Base-by-base conservation (phyloP, 2,113 vertebrate genomes). In the Sander lucioperca region DNA sequence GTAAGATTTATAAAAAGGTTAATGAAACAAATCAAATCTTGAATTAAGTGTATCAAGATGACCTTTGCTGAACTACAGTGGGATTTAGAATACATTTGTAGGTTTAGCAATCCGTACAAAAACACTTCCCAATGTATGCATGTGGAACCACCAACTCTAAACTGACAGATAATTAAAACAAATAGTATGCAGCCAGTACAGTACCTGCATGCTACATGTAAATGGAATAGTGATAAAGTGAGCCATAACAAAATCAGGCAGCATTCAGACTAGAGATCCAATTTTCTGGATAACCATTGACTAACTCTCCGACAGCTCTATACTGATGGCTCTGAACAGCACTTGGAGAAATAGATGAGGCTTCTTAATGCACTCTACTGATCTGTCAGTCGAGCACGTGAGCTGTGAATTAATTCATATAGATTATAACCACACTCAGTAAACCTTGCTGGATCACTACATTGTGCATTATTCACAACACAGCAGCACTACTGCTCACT, bases 401-500 rank as follows among this genome's bases (percentile, higher is more conserved):
- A 72, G 10, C 65, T 51, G 23, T 53, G 11, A 69, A 72, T 80
- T 11, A 53, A 62, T 83, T 85, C 54, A 64, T 78, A 57, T 39
- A 65, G 62, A 77, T 57, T 72, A 4, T 61, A 76, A 81, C 39
- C 79, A 70, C 64, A 50, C 16, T 72, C 16, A 27, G 23, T 43
- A 54, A 64, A 76, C 30, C 57, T 67, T 54, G 73, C 54, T 58
- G 68, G 53, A 77, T 79, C 74, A 48, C 27, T 56, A 58, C 48
- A 53, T 74, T 74, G 68, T 88, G 79, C 88, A 92, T 92, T 80
- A 91, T 91, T 88, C 83, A 86, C 89, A 56, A 67, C 62, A 19
- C 72, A 47, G 82, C 73, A 56, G 36, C 63, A 23, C 18, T 30
- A 16, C 64, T 48, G 63, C 70, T 80, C 43, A 1, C 74, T 74